phyloP scores from a whole-genome alignment of 2,888 invertebrate genomes.

The Epinotia nisella region DNA sequence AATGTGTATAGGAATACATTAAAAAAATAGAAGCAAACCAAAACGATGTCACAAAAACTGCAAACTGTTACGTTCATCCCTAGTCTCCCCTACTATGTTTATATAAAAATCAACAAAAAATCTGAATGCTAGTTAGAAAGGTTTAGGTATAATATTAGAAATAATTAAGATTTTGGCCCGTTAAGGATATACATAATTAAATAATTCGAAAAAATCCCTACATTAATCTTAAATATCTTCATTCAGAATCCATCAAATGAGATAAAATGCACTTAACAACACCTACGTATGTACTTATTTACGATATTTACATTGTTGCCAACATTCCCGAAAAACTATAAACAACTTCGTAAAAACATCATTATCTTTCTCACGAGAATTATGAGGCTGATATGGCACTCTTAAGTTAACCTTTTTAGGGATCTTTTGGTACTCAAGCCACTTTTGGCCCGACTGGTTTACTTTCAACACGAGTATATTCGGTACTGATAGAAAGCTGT shows the following conservation, averaged over 20 bases:
- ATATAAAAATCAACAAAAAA: too few relatives aligned
- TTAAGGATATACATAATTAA: background rate
- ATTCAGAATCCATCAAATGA: constrained; percentile 12
- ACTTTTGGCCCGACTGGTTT: constrained; percentile 53
- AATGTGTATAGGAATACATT: too few relatives aligned
- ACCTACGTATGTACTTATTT: constrained; percentile 46
- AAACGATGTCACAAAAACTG: too few relatives aligned
- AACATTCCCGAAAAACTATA: constrained; percentile 52
- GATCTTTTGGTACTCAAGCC: constrained; percentile 49
- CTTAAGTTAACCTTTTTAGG: constrained; percentile 58
- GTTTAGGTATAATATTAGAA: too few relatives aligned
- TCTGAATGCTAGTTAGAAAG: too few relatives aligned
- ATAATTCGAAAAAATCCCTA: background rate
- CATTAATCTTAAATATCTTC: constrained; percentile 24
- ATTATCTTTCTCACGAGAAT: constrained; percentile 60
- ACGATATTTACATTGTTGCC: constrained; percentile 51
- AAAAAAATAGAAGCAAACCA: too few relatives aligned
- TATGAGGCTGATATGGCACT: constrained; percentile 61
- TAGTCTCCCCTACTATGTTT: too few relatives aligned
- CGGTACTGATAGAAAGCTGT: constrained; percentile 42
- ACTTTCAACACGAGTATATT: constrained; percentile 49
- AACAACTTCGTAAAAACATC: constrained; percentile 56
- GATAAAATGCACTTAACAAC: constrained; percentile 35
- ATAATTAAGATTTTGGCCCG: too few relatives aligned
- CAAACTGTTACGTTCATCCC: too few relatives aligned